phyloP scores from a whole-genome alignment of 1,140 invertebrate species.

The Zaprionus taronus region DNA sequence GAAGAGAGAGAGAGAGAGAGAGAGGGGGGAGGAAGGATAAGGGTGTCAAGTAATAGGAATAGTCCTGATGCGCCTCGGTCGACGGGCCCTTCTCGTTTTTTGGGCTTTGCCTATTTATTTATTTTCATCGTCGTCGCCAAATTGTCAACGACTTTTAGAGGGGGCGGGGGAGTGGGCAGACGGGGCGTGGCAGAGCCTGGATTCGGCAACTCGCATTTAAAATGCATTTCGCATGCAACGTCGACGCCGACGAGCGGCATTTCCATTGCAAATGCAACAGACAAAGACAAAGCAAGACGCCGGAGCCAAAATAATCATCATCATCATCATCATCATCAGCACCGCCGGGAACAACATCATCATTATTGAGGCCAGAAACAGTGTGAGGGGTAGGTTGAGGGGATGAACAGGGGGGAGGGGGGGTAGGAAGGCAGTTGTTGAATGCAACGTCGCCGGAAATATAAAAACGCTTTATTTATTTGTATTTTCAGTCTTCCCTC shows the following conservation, averaged over 20 bases:
- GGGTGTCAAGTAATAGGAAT: constrained; percentile 32
- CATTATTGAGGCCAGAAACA: constrained; percentile 1
- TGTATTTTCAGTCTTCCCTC: constrained; percentile 40
- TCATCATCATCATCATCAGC: constrained; percentile 25
- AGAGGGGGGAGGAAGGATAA: neutral
- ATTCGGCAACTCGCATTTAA: constrained; percentile 70
- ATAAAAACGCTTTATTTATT: constrained; percentile 65
- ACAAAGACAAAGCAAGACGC: constrained; percentile 49
- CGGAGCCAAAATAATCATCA: constrained; percentile 63
- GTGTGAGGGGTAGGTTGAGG: neutral
- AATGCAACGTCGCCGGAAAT: constrained; percentile 40
- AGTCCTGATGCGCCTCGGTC: constrained; percentile 4
- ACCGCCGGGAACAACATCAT: constrained; percentile 12
- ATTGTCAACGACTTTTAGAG: constrained; percentile 69
- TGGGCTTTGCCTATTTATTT: constrained; percentile 74
- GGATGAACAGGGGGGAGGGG: neutral
- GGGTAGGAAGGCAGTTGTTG: constrained; percentile 5
- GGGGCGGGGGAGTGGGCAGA: neutral
- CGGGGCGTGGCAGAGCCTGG: constrained; percentile 2
- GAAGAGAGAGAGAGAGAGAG: neutral
- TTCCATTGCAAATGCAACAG: constrained; percentile 78
- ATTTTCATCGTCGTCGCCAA: constrained; percentile 70
- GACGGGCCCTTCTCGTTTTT: constrained; percentile 10
- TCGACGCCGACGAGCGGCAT: constrained; percentile 45
- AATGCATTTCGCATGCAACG: constrained; percentile 77